Conservation (phyloP, 92 coral and sea anemone genomes). For the Umimayanthus kanabou region DNA sequence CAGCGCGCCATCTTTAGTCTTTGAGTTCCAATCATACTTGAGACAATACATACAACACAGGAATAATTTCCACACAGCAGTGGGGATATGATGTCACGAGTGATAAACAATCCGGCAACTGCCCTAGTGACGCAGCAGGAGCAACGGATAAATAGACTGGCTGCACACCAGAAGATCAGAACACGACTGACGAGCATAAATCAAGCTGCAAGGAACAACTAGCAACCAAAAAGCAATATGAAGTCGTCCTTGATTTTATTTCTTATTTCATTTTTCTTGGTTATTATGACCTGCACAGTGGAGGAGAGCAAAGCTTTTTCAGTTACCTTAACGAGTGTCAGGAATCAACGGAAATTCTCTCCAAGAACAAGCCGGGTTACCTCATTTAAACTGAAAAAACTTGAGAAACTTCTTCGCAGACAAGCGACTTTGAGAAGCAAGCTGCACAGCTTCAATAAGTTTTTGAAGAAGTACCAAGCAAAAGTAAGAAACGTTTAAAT, state of each 20-base stretch:
- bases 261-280: neutral
- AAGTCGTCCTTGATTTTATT: neutral
- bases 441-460: conserved; percentile 22
- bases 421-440: neutral
- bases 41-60: conserved; percentile 13
- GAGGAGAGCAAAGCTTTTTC: conserved; percentile 10
- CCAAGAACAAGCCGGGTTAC: conserved; percentile 15
- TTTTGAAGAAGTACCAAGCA: conserved; percentile 31
- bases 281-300: conserved; percentile 11
- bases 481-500: neutral
- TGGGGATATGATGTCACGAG: conserved; percentile 5
- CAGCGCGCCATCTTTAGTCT: conserved; percentile 6
- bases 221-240: neutral
- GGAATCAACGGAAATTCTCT: neutral
- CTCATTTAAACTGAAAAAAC: neutral
- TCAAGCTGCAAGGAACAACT: neutral
- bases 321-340: neutral
- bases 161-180: conserved; percentile 15
- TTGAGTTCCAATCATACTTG: neutral
- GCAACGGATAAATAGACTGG: neutral
- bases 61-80: conserved; percentile 19
- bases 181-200: neutral
- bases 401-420: neutral
- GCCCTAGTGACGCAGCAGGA: conserved; percentile 17
- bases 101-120: neutral